A percentile compares a stretch with the other conserved stretches of the same genome.
phyloP scores from a whole-genome alignment of 1,140 invertebrate species.

The Tenebrio molitor region DNA sequence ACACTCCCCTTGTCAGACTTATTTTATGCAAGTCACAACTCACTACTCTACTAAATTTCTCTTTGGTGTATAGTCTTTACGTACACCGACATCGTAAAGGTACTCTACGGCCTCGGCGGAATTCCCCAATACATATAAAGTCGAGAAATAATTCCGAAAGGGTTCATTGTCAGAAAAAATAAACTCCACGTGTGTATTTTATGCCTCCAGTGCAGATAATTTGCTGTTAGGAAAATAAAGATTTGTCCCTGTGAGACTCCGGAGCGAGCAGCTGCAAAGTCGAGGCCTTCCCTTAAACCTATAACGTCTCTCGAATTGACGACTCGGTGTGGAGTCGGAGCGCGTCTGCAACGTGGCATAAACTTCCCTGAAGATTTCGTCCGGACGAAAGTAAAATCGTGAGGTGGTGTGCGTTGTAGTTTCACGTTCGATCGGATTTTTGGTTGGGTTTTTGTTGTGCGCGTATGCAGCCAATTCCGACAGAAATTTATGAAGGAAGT shows the following conservation, averaged over 20 bases:
- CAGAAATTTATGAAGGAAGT: conserved; percentile 19
- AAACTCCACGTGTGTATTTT: no score
- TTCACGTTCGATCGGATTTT: conserved; percentile 1
- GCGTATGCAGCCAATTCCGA: background rate
- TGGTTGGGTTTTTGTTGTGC: background rate
- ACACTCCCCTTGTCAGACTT: no score
- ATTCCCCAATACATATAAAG: no score
- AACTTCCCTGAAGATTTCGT: conserved; percentile 1
- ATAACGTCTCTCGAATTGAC: conserved; percentile 6
- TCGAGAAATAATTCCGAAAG: no score
- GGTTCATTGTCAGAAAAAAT: no score
- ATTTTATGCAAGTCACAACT: no score
- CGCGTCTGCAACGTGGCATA: background rate
- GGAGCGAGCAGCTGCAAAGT: background rate
- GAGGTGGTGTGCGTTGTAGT: background rate
- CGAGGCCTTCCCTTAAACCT: conserved; percentile 10
- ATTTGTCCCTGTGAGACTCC: background rate
- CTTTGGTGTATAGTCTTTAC: no score
- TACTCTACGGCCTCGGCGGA: no score
- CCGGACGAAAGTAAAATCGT: conserved; percentile 10
- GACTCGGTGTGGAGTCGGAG: background rate
- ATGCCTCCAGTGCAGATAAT: no score
- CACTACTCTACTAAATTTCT: no score
- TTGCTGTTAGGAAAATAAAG: conserved; percentile 3
- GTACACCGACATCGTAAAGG: no score